Evolutionary conservation across 2,797 vertebrate genomes (phyloP), one percentile per base, ranked within the genome.

Genomic region (Xenentodon cancila): DNA sequence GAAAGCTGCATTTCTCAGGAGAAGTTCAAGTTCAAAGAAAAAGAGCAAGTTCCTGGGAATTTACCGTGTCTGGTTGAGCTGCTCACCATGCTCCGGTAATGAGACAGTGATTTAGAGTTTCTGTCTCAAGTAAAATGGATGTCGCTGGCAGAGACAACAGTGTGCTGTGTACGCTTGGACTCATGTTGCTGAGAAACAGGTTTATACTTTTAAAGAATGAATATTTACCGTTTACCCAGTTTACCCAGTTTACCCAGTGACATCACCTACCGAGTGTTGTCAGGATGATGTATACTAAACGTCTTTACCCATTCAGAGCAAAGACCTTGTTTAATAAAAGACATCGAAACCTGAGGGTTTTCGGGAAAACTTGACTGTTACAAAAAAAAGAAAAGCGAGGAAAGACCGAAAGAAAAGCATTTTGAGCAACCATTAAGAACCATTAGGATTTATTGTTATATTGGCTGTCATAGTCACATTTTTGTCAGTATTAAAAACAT

Each of bases 191-290:
- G 64, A 76, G 89, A 27, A 79, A 75, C 79, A 1, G 21, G 56
- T 72, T 63, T 62, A 67, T 45, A 55, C 60, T 52, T 53, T 34
- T 30, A 66, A 75, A 81, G 85, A 85, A 82, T 81, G 85, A 52
- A 78, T 80, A 73, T 84, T 82, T 81, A 80, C 74, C 73, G 72
- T n/a, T n/a, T n/a, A n/a, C n/a, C n/a, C n/a, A n/a, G n/a, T n/a
- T n/a, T n/a, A n/a, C n/a, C n/a, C n/a, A 25, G 25, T 73, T 61
- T 64, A 47, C 40, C 62, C 60, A 73, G 62, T 51, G 15, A 61
- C 57, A 64, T 75, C 77, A 85, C 86, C 79, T 88, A 81, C 83
- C 84, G 84, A 70, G 73, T 62, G 68, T 19, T 64, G 65, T 78
- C 70, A 81, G 64, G 54, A 59, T 57, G 60, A 89, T 79, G 50